phyloP scores from a whole-genome alignment of 2,888 invertebrate genomes.

The Dendrolimus pini region DNA sequence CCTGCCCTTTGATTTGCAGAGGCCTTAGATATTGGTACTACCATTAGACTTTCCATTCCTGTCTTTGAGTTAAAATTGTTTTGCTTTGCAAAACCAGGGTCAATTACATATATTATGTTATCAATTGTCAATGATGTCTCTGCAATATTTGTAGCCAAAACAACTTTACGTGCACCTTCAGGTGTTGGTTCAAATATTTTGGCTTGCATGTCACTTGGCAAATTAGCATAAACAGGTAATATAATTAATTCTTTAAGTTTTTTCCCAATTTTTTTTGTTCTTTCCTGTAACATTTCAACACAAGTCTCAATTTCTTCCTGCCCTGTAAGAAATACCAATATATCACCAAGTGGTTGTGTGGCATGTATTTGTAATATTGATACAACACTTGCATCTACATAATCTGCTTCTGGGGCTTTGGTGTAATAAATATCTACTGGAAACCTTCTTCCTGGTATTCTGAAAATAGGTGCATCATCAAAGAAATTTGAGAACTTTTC shows the following conservation, averaged over 20 bases:
- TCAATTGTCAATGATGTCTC: conserved; percentile 99
- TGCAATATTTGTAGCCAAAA: conserved; percentile 98
- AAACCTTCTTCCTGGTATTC: conserved; percentile 97
- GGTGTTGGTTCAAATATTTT: conserved; percentile 99
- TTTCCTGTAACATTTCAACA: conserved; percentile 91
- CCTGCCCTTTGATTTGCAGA: conserved; percentile 99
- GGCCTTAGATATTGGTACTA: conserved; percentile 98
- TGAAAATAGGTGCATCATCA: conserved; percentile 98
- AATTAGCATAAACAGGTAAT: conserved; percentile 97
- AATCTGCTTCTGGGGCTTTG: conserved; percentile 99
- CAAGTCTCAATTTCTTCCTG: conserved; percentile 95
- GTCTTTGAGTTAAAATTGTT: conserved; percentile 98
- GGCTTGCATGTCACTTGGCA: conserved; percentile 99
- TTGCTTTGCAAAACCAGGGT: conserved; percentile 99
- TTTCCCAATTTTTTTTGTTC: conserved; percentile 93
- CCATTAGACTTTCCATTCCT: conserved; percentile 98
- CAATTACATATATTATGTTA: conserved; percentile 98
- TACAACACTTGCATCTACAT: conserved; percentile 98
- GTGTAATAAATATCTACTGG: conserved; percentile 99
- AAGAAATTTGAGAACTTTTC: conserved; percentile 99
- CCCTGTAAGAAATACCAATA: conserved; percentile 97
- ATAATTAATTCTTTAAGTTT: conserved; percentile 95
- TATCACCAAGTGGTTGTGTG: conserved; percentile 96
- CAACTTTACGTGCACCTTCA: conserved; percentile 96
- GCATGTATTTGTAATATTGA: conserved; percentile 98